Conservation (phyloP, 2,797 vertebrate species). For the Neomorphus geoffroyi region DNA sequence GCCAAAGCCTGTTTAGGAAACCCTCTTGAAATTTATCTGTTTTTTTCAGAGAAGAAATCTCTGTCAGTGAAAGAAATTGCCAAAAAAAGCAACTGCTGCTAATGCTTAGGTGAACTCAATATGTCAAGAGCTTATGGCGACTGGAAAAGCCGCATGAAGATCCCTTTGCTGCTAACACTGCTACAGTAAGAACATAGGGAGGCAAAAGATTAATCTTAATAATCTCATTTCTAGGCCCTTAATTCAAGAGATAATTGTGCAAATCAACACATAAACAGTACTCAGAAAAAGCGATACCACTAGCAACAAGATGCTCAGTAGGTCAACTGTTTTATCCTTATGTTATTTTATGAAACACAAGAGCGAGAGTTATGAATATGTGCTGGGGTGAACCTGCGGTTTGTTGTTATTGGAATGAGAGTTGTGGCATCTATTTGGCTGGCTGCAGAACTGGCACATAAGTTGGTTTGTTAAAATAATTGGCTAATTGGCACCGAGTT, state of each 20-base stretch:
- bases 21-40: neutral
- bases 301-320: neutral
- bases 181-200: neutral
- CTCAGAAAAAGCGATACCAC: neutral
- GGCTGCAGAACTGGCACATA: neutral
- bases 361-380: neutral
- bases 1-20: neutral
- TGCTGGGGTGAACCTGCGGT: neutral
- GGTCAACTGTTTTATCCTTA: neutral
- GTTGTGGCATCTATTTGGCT: neutral
- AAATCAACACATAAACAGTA: neutral
- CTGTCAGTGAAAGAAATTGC: neutral
- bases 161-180: neutral
- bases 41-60: neutral
- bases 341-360: neutral
- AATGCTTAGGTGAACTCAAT: neutral
- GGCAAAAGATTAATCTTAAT: neutral
- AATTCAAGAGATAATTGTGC: neutral
- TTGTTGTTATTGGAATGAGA: neutral
- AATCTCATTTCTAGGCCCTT: neutral
- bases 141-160: neutral
- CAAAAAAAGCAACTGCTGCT: neutral
- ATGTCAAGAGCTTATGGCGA: neutral
- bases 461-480: neutral
- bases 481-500: neutral